Evolutionary conservation across 2,797 vertebrate genomes (phyloP).

Genomic region (Sciurus vulgaris): DNA sequence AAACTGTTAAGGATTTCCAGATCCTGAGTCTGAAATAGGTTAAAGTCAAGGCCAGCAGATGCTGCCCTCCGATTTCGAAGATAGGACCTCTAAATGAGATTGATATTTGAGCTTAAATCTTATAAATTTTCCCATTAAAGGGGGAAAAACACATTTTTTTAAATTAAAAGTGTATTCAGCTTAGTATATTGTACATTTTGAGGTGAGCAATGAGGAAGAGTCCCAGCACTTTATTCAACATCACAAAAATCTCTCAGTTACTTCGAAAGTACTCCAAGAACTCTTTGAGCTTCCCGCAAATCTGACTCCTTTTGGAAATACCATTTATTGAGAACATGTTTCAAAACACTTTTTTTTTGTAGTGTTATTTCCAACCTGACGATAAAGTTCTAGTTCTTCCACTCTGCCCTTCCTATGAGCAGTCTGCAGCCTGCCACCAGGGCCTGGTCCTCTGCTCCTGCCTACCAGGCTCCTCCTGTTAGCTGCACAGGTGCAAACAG

Average conservation of each 20-base stretch:
- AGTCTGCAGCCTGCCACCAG: not conserved
- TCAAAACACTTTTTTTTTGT: not conserved
- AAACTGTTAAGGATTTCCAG: not conserved
- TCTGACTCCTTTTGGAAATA: not conserved
- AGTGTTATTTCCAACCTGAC: not conserved
- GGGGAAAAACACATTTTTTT: not conserved
- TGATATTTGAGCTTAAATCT: not conserved
- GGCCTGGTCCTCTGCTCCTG: not conserved
- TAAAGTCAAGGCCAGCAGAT: not conserved
- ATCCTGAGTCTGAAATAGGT: not conserved
- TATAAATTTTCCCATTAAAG: not conserved
- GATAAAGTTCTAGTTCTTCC: not conserved
- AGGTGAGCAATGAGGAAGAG: not conserved
- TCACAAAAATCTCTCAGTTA: not conserved
- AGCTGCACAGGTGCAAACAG: not conserved
- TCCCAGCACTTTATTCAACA: not conserved
- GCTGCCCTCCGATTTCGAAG: not conserved
- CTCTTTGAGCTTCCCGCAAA: not conserved
- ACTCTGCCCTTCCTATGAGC: not conserved
- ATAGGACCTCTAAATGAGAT: not conserved
- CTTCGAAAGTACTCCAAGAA: not conserved
- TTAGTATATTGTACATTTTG: not conserved
- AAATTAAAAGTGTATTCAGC: not conserved
- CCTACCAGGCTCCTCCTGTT: not conserved
- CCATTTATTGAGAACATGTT: not conserved